Evolutionary conservation across 2,797 vertebrate species (phyloP).

Genomic region (Erethizon dorsatum): DNA sequence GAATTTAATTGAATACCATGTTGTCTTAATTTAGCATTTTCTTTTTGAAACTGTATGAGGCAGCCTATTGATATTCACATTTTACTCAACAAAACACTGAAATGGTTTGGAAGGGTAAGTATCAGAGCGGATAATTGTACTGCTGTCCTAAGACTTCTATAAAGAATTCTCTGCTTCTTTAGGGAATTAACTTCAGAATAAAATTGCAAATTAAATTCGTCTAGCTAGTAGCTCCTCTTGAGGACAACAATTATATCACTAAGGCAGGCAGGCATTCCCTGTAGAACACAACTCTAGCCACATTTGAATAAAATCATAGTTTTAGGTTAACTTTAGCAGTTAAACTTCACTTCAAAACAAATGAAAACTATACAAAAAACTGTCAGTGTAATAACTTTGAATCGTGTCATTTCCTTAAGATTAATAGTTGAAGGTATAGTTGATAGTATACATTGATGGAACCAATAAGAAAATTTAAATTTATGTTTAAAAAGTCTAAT

Average conservation of each 20-base stretch:
- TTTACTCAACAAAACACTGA: conserved; percentile 30
- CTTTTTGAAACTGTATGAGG: background rate
- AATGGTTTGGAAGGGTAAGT: background rate
- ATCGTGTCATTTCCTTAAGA: background rate
- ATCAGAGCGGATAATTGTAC: background rate
- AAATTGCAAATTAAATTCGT: conserved; percentile 13
- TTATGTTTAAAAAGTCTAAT: background rate
- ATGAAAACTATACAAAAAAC: background rate
- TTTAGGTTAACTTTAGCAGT: conserved; percentile 42
- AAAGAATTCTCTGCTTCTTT: background rate
- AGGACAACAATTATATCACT: background rate
- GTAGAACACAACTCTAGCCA: background rate
- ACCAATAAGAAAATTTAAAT: background rate
- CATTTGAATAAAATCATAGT: background rate
- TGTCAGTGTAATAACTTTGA: background rate
- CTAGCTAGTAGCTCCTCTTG: background rate
- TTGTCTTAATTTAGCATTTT: background rate
- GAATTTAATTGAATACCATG: background rate
- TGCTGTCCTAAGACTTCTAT: background rate
- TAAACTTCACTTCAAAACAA: background rate
- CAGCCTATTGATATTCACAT: background rate
- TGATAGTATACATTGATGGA: background rate
- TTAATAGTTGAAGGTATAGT: background rate
- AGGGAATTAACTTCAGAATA: background rate
- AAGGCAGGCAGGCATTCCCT: background rate